Evolutionary conservation across 2,888 invertebrate genomes (phyloP), one percentile per base, ranked within the genome.

Genomic region (Cataglyphis albicans): DNA sequence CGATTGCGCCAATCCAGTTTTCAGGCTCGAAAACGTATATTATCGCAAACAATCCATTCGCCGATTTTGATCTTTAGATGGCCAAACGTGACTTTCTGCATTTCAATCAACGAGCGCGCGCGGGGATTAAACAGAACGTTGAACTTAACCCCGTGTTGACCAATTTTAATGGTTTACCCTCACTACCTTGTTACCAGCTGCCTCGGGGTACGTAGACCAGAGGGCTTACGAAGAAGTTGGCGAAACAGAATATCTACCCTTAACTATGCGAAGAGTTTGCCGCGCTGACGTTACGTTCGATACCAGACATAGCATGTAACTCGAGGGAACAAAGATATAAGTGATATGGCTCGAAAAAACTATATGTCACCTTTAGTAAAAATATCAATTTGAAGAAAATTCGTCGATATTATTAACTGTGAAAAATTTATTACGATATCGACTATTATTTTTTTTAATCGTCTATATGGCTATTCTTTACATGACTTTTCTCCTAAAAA

Each of bases 131-230:
- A 70, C 84, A 57, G 86, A 80, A 88, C 87, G 86, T 88, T 85
- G 87, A 89, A 91, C 87, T 89, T 87, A 91, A 91, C 87, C 87
- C 78, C 80, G 82, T 90, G 88, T 91, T 91, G 91, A 91, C 88
- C 91, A 91, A 91, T 91, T 91, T 89, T 89, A 70, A 88, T 84
- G 86, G 91, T 91, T 90, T 90, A 86, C 87, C 86, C 82, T 84
- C 84, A 15, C 86, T 72, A 74, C 83, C 88, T 89, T 85, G 88
- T 90, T 89, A 90, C 86, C 63, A 68, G 9, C 55, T 73, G 84
- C 74, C 83, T 48, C 72, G 75, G 67, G 89, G 63, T 85, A 80
- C 78, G 78, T 70, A 81, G 82, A 75, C 72, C 41, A 48, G 32
- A 68, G 9, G 55, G 61, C 57, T 25, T 63, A 59, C 52, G 57